Evolutionary conservation across 2,888 invertebrate species (phyloP), one percentile per base, ranked within the genome.

Genomic region (Machimus rusticus): DNA sequence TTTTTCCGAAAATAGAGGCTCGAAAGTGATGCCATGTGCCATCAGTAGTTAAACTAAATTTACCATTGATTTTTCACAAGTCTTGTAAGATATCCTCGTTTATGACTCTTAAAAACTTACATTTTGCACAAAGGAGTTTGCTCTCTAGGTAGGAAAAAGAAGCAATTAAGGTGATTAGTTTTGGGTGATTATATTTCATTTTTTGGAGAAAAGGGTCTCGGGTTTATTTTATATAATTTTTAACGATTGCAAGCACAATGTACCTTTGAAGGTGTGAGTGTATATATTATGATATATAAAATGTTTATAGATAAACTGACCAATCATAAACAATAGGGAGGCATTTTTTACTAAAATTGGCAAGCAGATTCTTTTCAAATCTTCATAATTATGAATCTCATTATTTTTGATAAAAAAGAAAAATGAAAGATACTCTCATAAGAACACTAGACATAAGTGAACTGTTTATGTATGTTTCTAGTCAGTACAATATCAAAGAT

Each of bases 401-500:
- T 55, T 85, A 85, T 85, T 85, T 85, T 85, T 85, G 85, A 85
- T 85, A 85, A 66, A 8, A 8, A 66, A 28, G 46, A 43, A n/a
- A 19, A 23, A 66, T 4, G 8, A 19, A 66, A 23, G 12, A 66
- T 85, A 37, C 31, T 37, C 66, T 5, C 46, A 31, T 31, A 74
- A 74, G 31, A 31, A 74, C 16, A 34, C 2, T 85, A 85, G 43
- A 28, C 23, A 5, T 85, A 85, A 85, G 46, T 46, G 74, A 39
- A 19, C 34, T 84, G 12, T 74, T 16, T 85, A 8, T 74, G 43
- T 28, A 85, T 85, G 74, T 84, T 57, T 85, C 85, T 85, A 85
- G 85, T 85, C 85, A 85, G 46, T 85, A 74, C 9, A 43, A 85
- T 74, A 74, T 85, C 74, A 74, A 85, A 74, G 85, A 74, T 51